phyloP scores from a whole-genome alignment of 2,888 invertebrate species.

The Aspidiotus rigidus region DNA sequence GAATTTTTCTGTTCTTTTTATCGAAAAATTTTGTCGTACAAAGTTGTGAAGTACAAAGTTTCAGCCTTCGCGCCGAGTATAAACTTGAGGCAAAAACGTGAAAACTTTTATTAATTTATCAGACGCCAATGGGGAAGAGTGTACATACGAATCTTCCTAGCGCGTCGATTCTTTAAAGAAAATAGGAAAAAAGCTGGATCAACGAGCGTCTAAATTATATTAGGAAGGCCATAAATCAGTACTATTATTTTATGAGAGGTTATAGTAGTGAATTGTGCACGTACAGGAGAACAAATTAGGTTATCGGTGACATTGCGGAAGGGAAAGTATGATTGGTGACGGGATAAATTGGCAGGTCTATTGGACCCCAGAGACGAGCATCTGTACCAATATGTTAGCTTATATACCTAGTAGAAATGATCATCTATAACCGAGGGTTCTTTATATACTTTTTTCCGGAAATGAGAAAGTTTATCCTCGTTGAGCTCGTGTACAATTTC shows the following conservation, averaged over 20 bases:
- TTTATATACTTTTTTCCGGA: neutral
- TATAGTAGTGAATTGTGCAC: conserved; percentile 11
- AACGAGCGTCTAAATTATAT: conserved; percentile 14
- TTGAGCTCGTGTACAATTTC: no score
- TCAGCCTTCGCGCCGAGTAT: no score
- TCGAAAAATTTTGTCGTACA: no score
- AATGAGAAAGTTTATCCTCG: neutral
- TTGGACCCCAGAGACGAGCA: conserved; percentile 21
- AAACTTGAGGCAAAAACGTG: neutral
- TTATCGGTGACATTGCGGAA: conserved; percentile 21
- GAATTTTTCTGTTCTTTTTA: no score
- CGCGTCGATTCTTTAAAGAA: neutral
- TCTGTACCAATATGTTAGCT: conserved; percentile 24
- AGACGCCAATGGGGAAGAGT: neutral
- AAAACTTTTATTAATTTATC: conserved; percentile 2
- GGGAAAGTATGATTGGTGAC: conserved; percentile 30
- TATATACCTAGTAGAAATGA: conserved; percentile 5
- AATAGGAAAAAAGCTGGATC: neutral
- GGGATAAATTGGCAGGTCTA: conserved; percentile 31
- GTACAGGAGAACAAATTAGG: conserved; percentile 26
- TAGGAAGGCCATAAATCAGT: conserved; percentile 29
- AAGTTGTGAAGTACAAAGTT: no score
- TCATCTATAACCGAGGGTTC: neutral
- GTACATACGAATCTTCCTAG: no score
- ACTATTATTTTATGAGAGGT: conserved; percentile 31